phyloP scores from a whole-genome alignment of 2,888 invertebrate genomes.

The Aphidius colemani region DNA sequence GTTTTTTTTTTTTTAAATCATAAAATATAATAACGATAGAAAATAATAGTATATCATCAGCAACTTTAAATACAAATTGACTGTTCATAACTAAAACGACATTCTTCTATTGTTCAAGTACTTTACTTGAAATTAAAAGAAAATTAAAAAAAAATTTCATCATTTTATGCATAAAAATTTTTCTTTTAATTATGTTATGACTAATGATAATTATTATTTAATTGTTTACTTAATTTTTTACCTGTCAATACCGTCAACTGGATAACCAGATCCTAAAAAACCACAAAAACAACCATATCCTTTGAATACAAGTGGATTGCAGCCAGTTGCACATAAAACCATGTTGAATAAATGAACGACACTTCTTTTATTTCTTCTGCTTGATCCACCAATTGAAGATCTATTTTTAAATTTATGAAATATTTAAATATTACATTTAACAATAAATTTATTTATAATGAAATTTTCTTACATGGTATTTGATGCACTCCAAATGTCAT shows the following conservation, averaged over 20 bases:
- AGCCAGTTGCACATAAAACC: slow-evolving; percentile 83
- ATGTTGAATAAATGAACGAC: slow-evolving; percentile 83
- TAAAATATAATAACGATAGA: not conserved
- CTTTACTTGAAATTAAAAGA: too few species aligned
- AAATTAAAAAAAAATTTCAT: too few species aligned
- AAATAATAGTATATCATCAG: not conserved
- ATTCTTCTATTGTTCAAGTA: too few species aligned
- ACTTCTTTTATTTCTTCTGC: slow-evolving; percentile 70
- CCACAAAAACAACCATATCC: slow-evolving; percentile 92
- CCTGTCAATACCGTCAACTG: slow-evolving; percentile 83
- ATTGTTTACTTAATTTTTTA: slow-evolving; percentile 47
- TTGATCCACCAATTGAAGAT: not conserved
- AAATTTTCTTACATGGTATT: not conserved
- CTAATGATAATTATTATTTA: too few species aligned
- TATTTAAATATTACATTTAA: too few species aligned
- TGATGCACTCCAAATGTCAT: not conserved
- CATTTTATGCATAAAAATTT: too few species aligned
- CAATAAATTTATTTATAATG: not conserved
- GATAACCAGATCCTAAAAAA: slow-evolving; percentile 78
- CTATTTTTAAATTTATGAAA: too few species aligned
- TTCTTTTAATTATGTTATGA: too few species aligned
- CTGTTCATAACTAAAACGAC: too few species aligned
- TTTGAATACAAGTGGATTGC: slow-evolving; percentile 81
- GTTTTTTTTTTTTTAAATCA: not conserved
- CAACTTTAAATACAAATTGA: not conserved